These are phyloP conservation scores for Microctenopoma steveboyesi DNA, from an alignment of 2,797 vertebrate genomes.

Conservation along the genomic window DNA sequence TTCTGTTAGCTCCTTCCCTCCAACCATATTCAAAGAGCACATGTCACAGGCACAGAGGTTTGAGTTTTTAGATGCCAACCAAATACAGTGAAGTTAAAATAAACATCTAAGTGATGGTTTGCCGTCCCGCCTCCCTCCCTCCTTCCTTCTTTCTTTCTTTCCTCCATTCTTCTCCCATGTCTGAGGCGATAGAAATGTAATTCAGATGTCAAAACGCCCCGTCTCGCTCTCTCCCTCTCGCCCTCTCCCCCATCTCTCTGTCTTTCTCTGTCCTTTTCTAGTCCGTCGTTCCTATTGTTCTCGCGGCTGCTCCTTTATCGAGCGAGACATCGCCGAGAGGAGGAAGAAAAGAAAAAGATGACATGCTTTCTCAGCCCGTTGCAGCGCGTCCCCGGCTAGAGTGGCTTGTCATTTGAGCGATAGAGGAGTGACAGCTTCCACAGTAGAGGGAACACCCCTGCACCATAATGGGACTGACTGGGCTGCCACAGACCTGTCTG, in stretches of 20 bases:
- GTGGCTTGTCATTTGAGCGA: conserved; percentile 80
- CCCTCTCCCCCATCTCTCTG: conserved; percentile 76
- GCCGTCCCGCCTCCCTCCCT: conserved; percentile 74
- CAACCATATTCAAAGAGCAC: conserved; percentile 66
- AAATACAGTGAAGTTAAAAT: conserved; percentile 87
- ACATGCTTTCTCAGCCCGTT: conserved; percentile 87
- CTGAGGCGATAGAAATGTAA: conserved; percentile 85
- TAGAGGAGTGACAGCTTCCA: conserved; percentile 82
- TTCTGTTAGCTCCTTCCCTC: conserved; percentile 50
- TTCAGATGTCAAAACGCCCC: conserved; percentile 87
- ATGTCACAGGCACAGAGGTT: conserved; percentile 71
- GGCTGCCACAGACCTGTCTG: conserved; percentile 79
- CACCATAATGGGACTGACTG: conserved; percentile 81
- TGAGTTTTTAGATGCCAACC: conserved; percentile 75
- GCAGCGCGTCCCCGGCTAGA: conserved; percentile 78
- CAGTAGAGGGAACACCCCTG: conserved; percentile 83
- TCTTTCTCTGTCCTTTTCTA: conserved; percentile 79
- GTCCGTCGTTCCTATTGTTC: conserved; percentile 86
- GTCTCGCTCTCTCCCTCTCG: conserved; percentile 75
- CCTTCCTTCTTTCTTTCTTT: conserved; percentile 68
- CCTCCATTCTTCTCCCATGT: conserved; percentile 74
- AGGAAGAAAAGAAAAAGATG: conserved; percentile 82
- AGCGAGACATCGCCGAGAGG: conserved; percentile 83
- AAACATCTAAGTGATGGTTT: conserved; percentile 85
- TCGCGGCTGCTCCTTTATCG: conserved; percentile 84